Evolutionary conservation across 2,797 vertebrate species (phyloP), one percentile per base, ranked within the genome.

Genomic region (Galaxias olidus): DNA sequence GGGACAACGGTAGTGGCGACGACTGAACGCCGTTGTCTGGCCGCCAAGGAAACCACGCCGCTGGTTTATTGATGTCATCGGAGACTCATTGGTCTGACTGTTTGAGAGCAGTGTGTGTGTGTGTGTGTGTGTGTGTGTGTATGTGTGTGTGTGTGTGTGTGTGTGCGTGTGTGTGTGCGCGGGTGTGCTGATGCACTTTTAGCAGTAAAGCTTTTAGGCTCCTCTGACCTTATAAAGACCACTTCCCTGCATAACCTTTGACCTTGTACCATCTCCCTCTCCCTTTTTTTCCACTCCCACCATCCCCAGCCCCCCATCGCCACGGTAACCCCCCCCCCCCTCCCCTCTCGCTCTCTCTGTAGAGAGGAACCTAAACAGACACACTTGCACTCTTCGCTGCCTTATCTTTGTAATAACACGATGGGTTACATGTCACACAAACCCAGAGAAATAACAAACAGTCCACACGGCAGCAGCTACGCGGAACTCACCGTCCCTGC

Each of bases 291-390:
- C n/a, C 55, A 3, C 11, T 4, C 8, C n/a, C 12, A 8, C 40
- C 14, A 8, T 13, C 14, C n/a, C 12, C 18, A 7, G 0, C 1
- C 59, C 63, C 65, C 61, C 52, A 45, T 61, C 65, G 61, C 50
- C 40, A 19, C 15, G 58, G 55, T 20, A 15, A 1, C 20, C 70
- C 63, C 78, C 40, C 30, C 20, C 40, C 75, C 74, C 65, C 56
- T 74, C 74, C 65, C 56, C 30, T 72, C 66, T 81, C 67, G 54
- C 67, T 66, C 57, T 72, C 77, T 17, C 9, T 44, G 14, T 17
- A 5, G 18, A 11, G 11, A 17, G 1, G 19, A 10, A 19, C 49
- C 18, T 4, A 30, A 12, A 54, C 19, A 54, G 11, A 0, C 57
- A 3, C 10, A 45, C 30, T 51, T 1, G 9, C 1, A 47, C 45